Conservation (phyloP, 2,888 invertebrate species). For the Nudaria mundana region DNA sequence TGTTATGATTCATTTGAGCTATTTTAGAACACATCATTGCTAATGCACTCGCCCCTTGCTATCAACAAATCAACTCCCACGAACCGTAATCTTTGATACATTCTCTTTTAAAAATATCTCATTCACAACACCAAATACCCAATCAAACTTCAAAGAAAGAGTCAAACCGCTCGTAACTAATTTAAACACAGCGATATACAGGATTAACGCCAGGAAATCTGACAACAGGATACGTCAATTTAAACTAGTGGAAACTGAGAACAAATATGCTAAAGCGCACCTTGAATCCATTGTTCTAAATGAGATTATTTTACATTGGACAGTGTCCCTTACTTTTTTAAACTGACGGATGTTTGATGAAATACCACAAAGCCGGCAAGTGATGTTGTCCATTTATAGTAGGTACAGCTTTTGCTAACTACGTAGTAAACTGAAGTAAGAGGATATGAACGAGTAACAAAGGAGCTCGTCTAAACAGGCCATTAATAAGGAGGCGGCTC, state of each 20-base stretch:
- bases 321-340: constrained; percentile 40
- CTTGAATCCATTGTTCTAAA: constrained; percentile 44
- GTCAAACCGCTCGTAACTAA: constrained; percentile 53
- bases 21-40: constrained; percentile 20
- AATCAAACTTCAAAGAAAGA: constrained; percentile 59
- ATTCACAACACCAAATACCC: constrained; percentile 38
- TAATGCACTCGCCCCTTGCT: constrained; percentile 11
- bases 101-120: constrained; percentile 37
- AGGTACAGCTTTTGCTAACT: constrained; percentile 30
- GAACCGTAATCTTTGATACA: constrained; percentile 16
- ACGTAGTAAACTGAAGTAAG: constrained; percentile 53
- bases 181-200: constrained; percentile 56
- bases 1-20: constrained; percentile 43
- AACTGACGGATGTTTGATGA: constrained; percentile 12
- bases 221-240: constrained; percentile 78
- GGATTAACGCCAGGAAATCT: constrained; percentile 71
- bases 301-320: constrained; percentile 24
- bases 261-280: constrained; percentile 49
- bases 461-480: constrained; percentile 77
- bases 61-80: constrained; percentile 28
- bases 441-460: constrained; percentile 76
- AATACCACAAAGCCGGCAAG: constrained; percentile 24
- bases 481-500: constrained; percentile 78
- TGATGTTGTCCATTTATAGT: constrained; percentile 30
- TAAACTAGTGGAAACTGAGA: constrained; percentile 66